phyloP scores from a whole-genome alignment of 2,797 vertebrate species.

The Pangasius sanitwongsei region DNA sequence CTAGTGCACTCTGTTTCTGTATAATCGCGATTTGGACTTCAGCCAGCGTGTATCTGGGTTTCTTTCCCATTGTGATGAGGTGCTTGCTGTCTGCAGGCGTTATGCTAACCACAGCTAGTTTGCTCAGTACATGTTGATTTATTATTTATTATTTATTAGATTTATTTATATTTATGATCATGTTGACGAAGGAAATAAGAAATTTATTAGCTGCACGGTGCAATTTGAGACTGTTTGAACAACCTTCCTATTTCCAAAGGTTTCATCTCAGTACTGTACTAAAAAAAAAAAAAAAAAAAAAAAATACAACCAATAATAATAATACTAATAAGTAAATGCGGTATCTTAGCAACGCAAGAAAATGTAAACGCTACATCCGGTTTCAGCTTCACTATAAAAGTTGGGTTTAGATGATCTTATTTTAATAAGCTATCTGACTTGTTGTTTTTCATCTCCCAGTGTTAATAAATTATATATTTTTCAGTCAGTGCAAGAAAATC shows the following conservation, averaged over 20 bases:
- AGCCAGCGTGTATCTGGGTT: not conserved
- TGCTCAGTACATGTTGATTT: not conserved
- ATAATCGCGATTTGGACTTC: not conserved
- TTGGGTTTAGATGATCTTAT: not conserved
- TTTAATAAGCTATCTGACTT: not conserved
- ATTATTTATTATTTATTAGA: not conserved
- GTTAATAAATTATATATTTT: not conserved
- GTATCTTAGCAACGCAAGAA: slow-evolving; percentile 11
- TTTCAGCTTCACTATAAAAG: not conserved
- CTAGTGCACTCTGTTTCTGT: not conserved
- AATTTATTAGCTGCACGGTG: too few species aligned
- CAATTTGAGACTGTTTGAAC: not conserved
- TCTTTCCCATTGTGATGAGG: slow-evolving; percentile 52
- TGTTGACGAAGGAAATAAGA: not conserved
- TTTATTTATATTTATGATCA: not conserved
- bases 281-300: not conserved
- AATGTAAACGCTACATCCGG: not conserved
- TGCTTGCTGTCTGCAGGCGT: slow-evolving; percentile 41
- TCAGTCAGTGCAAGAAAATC: not conserved
- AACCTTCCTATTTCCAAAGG: not conserved
- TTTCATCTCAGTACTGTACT: not conserved
- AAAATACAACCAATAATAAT: not conserved
- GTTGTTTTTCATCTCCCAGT: not conserved
- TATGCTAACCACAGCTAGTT: slow-evolving; percentile 29
- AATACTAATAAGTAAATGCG: not conserved